Conservation (phyloP, 2,888 invertebrate species). For the Euzetes globulus region DNA sequence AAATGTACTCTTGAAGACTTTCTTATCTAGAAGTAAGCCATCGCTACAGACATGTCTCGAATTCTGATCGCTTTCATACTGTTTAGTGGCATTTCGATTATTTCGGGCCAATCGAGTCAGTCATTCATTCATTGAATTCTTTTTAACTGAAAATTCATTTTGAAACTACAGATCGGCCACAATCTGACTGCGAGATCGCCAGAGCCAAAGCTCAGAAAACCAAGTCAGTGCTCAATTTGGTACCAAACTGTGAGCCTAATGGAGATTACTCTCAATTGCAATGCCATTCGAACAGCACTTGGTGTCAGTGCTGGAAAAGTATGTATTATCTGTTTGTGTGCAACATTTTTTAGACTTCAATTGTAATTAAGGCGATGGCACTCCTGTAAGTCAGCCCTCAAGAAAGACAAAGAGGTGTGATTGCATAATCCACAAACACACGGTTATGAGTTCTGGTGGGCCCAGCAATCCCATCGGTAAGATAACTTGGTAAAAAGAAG, state of each 20-base stretch:
- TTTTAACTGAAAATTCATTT: neutral
- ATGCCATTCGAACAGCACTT: slow-evolving; percentile 29
- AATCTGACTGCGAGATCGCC: neutral
- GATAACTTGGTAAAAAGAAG: too few relatives aligned
- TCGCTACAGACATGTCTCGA: too few relatives aligned
- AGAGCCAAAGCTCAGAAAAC: neutral
- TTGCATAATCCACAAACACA: slow-evolving; percentile 11
- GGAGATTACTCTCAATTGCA: slow-evolving; percentile 30
- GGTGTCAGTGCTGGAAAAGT: slow-evolving; percentile 35
- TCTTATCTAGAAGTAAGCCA: too few relatives aligned
- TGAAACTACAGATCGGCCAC: neutral
- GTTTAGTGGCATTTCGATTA: neutral
- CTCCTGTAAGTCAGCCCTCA: slow-evolving; percentile 13
- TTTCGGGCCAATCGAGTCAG: neutral
- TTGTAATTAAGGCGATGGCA: neutral
- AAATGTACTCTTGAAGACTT: too few relatives aligned
- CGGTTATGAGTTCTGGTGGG: neutral
- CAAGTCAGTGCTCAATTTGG: neutral
- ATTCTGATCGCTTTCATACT: too few relatives aligned
- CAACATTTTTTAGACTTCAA: neutral
- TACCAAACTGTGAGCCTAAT: slow-evolving; percentile 27
- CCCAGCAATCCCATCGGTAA: neutral
- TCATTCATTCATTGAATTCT: neutral
- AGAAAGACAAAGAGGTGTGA: slow-evolving; percentile 13
- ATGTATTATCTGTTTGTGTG: neutral